Conservation (phyloP, 2,113 vertebrate genomes). For the Stigmatopora argus region DNA sequence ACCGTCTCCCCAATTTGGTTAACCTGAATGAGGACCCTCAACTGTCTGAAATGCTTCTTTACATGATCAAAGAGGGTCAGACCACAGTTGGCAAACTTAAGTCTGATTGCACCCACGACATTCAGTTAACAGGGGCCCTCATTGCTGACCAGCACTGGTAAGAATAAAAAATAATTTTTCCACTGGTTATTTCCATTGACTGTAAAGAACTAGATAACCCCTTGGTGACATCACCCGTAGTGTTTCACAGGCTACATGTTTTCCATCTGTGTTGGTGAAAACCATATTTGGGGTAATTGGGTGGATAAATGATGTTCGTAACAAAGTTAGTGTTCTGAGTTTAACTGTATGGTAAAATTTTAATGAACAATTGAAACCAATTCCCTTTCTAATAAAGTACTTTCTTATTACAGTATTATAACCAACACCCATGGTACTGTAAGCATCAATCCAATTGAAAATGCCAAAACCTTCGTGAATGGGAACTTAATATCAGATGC, state of each 20-base stretch:
- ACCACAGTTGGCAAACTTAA: conserved; percentile 85
- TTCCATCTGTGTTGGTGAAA: too few relatives aligned
- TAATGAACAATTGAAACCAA: too few relatives aligned
- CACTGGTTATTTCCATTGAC: too few relatives aligned
- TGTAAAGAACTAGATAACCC: too few relatives aligned
- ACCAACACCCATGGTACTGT: conserved; percentile 73
- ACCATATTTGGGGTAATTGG: too few relatives aligned
- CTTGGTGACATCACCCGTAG: too few relatives aligned
- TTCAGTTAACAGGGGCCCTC: conserved; percentile 86
- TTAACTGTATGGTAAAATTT: too few relatives aligned
- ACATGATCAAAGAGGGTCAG: conserved; percentile 90
- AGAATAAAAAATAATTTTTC: conserved; percentile 23
- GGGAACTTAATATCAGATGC: conserved; percentile 76
- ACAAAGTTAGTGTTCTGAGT: too few relatives aligned
- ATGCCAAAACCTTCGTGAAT: conserved; percentile 88
- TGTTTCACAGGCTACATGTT: too few relatives aligned
- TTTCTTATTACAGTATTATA: conserved; percentile 73
- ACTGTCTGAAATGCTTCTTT: conserved; percentile 91
- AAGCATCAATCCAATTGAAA: conserved; percentile 75
- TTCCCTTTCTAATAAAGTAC: too few relatives aligned
- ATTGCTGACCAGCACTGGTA: conserved; percentile 92
- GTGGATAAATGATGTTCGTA: too few relatives aligned
- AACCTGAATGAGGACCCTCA: conserved; percentile 96
- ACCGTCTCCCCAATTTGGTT: conserved; percentile 86
- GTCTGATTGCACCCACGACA: conserved; percentile 76